Evolutionary conservation across 1,140 invertebrate genomes (phyloP).

Genomic region (Drosophila neocordata): DNA sequence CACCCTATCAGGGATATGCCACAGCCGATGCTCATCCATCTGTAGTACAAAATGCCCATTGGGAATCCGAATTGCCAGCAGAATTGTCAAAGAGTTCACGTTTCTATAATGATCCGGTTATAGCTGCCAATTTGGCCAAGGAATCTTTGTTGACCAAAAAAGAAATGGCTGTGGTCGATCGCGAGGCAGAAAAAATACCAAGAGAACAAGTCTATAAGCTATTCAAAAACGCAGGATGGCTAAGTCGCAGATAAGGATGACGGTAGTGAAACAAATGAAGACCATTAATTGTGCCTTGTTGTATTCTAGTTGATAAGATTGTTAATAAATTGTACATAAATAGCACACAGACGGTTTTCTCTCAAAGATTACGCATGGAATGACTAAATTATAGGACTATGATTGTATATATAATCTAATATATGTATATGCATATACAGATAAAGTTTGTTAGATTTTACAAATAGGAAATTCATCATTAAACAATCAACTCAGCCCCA

Average conservation of each 20-base stretch:
- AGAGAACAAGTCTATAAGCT: slow-evolving; percentile 89
- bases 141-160: slow-evolving; percentile 90
- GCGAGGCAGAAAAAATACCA: slow-evolving; percentile 91
- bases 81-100: slow-evolving; percentile 85
- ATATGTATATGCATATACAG: slow-evolving; percentile 31
- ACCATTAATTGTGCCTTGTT: slow-evolving; percentile 54
- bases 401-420: neutral
- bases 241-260: slow-evolving; percentile 70
- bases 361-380: slow-evolving; percentile 18
- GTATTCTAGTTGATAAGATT: slow-evolving; percentile 69
- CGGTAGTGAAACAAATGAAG: neutral
- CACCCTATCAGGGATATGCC: slow-evolving; percentile 61
- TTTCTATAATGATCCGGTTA: slow-evolving; percentile 90
- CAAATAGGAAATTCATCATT: slow-evolving; percentile 28
- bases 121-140: slow-evolving; percentile 88
- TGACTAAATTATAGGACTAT: slow-evolving; percentile 28
- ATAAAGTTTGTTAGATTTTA: neutral
- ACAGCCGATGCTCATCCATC: slow-evolving; percentile 84
- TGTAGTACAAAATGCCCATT: slow-evolving; percentile 85
- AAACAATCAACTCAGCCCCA: slow-evolving; percentile 83
- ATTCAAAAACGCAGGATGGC: slow-evolving; percentile 88
- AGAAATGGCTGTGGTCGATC: slow-evolving; percentile 88
- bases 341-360: slow-evolving; percentile 39
- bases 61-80: slow-evolving; percentile 85
- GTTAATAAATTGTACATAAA: slow-evolving; percentile 64